Percentiles rank a stretch among this genome's conserved stretches.
phyloP scores from a whole-genome alignment of 2,888 invertebrate genomes.

The Hyalella azteca region DNA sequence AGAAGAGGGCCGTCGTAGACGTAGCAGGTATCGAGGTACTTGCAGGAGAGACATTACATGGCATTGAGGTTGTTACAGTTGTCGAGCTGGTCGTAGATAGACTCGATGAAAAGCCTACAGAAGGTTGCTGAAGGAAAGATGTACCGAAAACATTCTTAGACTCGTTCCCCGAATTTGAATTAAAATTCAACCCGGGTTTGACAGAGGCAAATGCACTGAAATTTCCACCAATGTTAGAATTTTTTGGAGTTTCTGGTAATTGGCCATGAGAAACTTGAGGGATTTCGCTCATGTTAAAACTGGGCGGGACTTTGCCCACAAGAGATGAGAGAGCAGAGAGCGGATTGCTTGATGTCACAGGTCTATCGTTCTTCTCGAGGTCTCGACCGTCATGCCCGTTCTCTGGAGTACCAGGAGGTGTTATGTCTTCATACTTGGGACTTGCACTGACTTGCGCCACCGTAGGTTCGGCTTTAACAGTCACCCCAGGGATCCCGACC shows the following conservation, averaged over 20 bases:
- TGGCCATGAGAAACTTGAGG: neutral
- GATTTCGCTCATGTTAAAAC: slow-evolving; percentile 23
- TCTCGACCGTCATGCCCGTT: slow-evolving; percentile 18
- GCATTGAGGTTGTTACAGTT: neutral
- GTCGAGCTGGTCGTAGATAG: neutral
- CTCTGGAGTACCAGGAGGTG: slow-evolving; percentile 59
- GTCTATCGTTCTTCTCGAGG: neutral
- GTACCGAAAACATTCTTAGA: neutral
- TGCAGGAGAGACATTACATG: no score
- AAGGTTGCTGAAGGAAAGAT: no score
- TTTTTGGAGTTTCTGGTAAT: neutral
- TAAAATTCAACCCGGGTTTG: neutral
- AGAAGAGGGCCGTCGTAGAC: no score
- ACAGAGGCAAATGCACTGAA: neutral
- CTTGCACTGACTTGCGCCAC: no score
- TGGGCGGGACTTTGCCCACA: slow-evolving; percentile 54
- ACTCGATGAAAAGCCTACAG: neutral
- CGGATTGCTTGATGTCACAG: slow-evolving; percentile 42
- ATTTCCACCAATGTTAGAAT: neutral
- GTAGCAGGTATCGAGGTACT: no score
- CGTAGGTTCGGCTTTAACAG: no score
- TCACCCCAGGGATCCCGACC: no score
- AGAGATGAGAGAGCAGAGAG: slow-evolving; percentile 53
- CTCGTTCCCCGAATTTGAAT: neutral
- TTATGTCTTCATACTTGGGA: slow-evolving; percentile 57